Base-by-base conservation (phyloP, 1,140 invertebrate species). In the Hycleus cichorii region DNA sequence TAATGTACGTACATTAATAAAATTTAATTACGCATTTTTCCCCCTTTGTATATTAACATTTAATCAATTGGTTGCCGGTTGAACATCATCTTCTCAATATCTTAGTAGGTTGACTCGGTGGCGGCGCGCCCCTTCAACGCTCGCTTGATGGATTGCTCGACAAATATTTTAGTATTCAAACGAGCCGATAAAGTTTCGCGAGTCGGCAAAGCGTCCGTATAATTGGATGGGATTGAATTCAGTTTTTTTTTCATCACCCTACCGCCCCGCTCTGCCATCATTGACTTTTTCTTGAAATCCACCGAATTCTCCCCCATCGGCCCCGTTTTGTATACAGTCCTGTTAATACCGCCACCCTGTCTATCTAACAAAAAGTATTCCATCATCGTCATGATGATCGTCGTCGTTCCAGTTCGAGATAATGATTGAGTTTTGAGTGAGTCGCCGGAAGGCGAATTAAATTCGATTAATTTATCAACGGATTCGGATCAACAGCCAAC, bases 141-240 rank as follows among this genome's bases (percentile, higher is more conserved):
- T 24, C 60, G 52, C 61, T 66, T 68, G 66, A 68, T 68, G 64
- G 66, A 68, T 68, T 68, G 62, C 64, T 64, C 52, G 51, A 64
- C 66, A 68, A 68, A 68, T 66, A 68, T 68, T 68, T 68, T 68
- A 68, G 62, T 64, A 68, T 68, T 66, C 66, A 68, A 68, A 66
- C 64, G 61, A 63, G 49, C 62, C 62, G 59, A 64, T 67, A 64
- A 65, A 67, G 61, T 65, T 65, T 57, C 47, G 59, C 58, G 32
- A 32, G 58, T 55, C 57, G 47, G 57, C 9, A 64, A 59, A 64
- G 60, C 64, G 45, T 47, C 58, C 42, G 57, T 57, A 65, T 67
- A 67, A 65, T 65, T 67, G 64, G 57, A 64, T 47, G 52, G 60
- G 64, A 67, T 65, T 65, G 64, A 65, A 65, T 65, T 63, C 47